phyloP scores from a whole-genome alignment of 2,797 vertebrate species.

The Ataeniobius toweri region DNA sequence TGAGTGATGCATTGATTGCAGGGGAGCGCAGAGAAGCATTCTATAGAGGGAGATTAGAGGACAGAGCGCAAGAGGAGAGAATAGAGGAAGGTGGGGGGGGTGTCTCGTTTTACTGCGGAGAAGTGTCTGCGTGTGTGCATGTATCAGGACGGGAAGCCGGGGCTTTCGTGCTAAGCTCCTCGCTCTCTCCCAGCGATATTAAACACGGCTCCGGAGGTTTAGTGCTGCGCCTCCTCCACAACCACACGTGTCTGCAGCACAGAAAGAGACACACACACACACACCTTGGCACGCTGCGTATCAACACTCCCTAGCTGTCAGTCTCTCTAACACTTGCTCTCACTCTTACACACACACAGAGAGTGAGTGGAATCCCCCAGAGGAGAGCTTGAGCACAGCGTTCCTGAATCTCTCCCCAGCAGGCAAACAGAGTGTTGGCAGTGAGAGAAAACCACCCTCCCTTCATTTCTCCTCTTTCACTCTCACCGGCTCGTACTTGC shows the following conservation, averaged over 20 bases:
- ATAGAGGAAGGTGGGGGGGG: conserved; percentile 26
- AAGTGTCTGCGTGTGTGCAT: conserved; percentile 50
- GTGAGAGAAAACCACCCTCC: conserved; percentile 47
- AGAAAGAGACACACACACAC: conserved; percentile 6
- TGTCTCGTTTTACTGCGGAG: conserved; percentile 77
- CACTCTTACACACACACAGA: conserved; percentile 31
- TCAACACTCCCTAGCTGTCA: conserved; percentile 64
- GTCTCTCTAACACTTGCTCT: conserved; percentile 61
- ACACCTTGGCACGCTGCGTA: conserved; percentile 54
- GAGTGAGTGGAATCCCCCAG: conserved; percentile 70
- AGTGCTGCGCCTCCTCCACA: conserved; percentile 70
- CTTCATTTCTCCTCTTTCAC: conserved; percentile 29
- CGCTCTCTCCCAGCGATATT: conserved; percentile 79
- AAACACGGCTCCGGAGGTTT: conserved; percentile 81
- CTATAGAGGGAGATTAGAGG: conserved; percentile 82
- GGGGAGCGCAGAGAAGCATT: conserved; percentile 79
- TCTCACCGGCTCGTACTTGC: conserved; percentile 49
- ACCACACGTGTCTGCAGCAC: conserved; percentile 36
- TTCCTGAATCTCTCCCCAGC: conserved; percentile 73
- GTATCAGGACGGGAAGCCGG: conserved; percentile 67
- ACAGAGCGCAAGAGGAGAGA: conserved; percentile 58
- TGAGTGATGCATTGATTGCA: conserved; percentile 84
- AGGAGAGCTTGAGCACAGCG: conserved; percentile 66
- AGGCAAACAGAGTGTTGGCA: conserved; percentile 72
- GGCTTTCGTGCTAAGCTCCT: conserved; percentile 76